These are phyloP conservation scores for Agrotis ipsilon DNA, from an alignment of 2,888 invertebrate genomes.

Conservation along the genomic window DNA sequence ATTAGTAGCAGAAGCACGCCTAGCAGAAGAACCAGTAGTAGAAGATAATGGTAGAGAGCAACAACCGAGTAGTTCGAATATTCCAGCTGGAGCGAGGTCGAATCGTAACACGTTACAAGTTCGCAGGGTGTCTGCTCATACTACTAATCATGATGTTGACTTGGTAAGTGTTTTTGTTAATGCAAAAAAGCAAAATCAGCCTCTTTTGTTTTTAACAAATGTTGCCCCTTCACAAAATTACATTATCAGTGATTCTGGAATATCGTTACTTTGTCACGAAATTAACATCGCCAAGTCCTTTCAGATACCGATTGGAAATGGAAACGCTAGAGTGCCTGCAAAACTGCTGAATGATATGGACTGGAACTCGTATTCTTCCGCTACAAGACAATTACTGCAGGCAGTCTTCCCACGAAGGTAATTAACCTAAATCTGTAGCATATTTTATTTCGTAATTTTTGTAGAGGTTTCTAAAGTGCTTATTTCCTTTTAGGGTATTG, in stretches of 20 bases:
- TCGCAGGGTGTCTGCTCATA: constrained; percentile 80
- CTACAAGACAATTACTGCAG: constrained; percentile 89
- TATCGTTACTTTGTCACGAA: not conserved
- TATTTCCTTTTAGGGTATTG: constrained; percentile 80
- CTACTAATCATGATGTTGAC: constrained; percentile 72
- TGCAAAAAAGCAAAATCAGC: not conserved
- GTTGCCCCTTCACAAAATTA: too few species aligned
- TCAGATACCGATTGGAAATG: constrained; percentile 80
- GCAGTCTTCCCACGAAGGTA: constrained; percentile 89
- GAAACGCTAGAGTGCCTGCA: constrained; percentile 76
- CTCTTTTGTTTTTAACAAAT: too few species aligned
- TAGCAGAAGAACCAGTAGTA: constrained; percentile 10
- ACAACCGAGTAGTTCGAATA: constrained; percentile 29
- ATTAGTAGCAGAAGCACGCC: constrained; percentile 18
- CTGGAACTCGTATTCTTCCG: constrained; percentile 88
- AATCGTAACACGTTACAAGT: constrained; percentile 59
- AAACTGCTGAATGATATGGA: constrained; percentile 84
- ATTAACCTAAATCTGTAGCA: not conserved
- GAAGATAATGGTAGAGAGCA: constrained; percentile 20
- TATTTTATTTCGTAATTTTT: too few species aligned
- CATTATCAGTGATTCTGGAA: not conserved
- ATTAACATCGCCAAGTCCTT: not conserved
- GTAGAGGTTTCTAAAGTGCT: not conserved
- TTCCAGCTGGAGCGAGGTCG: constrained; percentile 51
- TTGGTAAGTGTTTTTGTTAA: constrained; percentile 68